Conservation (phyloP, 1,140 invertebrate species). For the Drosophila asahinai region DNA sequence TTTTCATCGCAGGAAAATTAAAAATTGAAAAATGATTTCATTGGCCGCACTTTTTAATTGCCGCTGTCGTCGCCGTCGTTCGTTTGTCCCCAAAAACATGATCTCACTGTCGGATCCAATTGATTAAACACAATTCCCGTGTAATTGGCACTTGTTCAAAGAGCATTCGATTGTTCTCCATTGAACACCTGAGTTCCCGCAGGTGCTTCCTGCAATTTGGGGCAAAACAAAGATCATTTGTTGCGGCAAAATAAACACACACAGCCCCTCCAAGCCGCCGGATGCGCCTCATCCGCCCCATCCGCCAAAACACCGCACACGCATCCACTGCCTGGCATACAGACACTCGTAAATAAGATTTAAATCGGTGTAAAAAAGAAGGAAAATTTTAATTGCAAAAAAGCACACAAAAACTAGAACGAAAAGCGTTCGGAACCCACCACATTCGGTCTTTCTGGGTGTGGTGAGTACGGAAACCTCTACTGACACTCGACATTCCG, state of each 20-base stretch:
- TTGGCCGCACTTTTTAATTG: conserved; percentile 69
- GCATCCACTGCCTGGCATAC: conserved; percentile 15
- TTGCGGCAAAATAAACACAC: conserved; percentile 64
- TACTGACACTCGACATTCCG: conserved; percentile 32
- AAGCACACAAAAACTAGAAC: conserved; percentile 34
- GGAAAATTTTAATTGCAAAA: conserved; percentile 78
- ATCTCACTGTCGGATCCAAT: conserved; percentile 62
- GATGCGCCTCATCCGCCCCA: conserved; percentile 61
- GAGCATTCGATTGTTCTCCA: conserved; percentile 28
- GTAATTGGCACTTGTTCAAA: conserved; percentile 17
- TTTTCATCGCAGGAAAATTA: conserved; percentile 11
- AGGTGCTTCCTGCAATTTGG: conserved; percentile 75
- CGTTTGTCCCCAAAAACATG: conserved; percentile 58
- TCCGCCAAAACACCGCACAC: conserved; percentile 50
- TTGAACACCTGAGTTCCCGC: conserved; percentile 59
- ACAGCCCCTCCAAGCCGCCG: conserved; percentile 32
- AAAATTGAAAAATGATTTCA: conserved; percentile 68
- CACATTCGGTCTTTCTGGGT: conserved; percentile 21
- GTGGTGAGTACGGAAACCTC: conserved; percentile 46
- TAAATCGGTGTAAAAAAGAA: conserved; percentile 71
- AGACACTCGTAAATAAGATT: conserved; percentile 74
- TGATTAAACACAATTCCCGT: conserved; percentile 20
- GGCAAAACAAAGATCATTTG: conserved; percentile 63
- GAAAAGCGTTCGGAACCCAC: conserved; percentile 64
- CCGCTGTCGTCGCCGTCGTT: conserved; percentile 23